Evolutionary conservation across 2,888 invertebrate species (phyloP).

Genomic region (Laothoe populi): DNA sequence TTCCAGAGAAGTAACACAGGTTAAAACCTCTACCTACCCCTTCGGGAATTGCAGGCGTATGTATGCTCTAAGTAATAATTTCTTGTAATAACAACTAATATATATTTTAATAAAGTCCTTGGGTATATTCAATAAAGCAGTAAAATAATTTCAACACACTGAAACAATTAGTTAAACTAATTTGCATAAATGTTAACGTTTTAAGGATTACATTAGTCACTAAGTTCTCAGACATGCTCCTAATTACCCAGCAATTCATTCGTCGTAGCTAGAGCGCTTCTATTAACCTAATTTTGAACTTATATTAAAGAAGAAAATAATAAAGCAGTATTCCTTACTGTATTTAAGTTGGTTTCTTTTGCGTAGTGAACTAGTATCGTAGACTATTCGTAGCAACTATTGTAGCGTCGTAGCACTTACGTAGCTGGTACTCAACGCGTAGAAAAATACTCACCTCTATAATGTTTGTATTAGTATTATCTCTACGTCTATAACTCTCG

Average conservation of each 20-base stretch:
- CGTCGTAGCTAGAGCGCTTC: neutral
- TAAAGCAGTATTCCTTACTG: neutral
- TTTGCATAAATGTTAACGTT: conserved; percentile 1
- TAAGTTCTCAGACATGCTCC: neutral
- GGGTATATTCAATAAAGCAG: no score
- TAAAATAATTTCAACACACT: neutral
- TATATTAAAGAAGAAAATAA: neutral
- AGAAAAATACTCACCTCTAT: no score
- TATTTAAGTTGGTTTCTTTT: neutral
- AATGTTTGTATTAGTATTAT: no score
- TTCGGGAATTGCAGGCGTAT: no score
- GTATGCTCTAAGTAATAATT: no score
- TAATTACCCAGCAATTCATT: conserved; percentile 19
- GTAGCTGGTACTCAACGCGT: conserved; percentile 6
- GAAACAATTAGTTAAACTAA: neutral
- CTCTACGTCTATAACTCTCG: no score
- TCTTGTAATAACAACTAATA: no score
- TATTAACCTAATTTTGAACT: conserved; percentile 11
- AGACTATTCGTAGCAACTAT: neutral
- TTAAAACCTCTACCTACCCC: no score
- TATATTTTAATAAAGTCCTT: no score
- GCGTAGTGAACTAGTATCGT: conserved; percentile 1
- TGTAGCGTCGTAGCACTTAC: conserved; percentile 7
- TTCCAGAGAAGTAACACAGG: no score
- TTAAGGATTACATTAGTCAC: conserved; percentile 8